These are phyloP conservation scores for Gasterosteus aculeatus DNA, from an alignment of 2,113 vertebrate genomes.

Conservation along the genomic window DNA sequence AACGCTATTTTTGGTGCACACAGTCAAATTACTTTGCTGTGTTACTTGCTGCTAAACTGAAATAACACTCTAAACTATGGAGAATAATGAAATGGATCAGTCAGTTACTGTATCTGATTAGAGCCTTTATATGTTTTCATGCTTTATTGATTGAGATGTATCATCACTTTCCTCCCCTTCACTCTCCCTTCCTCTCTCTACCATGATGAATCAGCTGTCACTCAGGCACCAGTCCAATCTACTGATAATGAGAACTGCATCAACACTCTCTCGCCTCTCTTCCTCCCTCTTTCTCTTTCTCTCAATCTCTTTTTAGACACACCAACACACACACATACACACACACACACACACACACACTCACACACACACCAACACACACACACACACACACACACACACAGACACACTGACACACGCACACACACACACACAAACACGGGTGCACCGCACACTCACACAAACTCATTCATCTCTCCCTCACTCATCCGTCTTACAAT, in stretches of 20 bases:
- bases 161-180: slow-evolving; percentile 64
- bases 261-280: slow-evolving; percentile 78
- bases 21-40: too few species aligned
- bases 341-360: slow-evolving; percentile 22
- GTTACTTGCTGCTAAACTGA: too few species aligned
- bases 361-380: not conserved
- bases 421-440: slow-evolving; percentile 13
- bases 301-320: slow-evolving; percentile 47
- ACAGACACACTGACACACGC: not conserved
- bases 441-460: slow-evolving; percentile 43
- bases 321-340: slow-evolving; percentile 16
- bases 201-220: slow-evolving; percentile 96
- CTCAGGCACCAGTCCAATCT: slow-evolving; percentile 91
- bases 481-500: slow-evolving; percentile 73
- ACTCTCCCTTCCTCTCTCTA: slow-evolving; percentile 82
- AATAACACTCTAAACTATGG: too few species aligned
- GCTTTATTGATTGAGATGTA: too few species aligned
- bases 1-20: slow-evolving; percentile 59
- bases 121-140: slow-evolving; percentile 37
- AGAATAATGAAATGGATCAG: too few species aligned
- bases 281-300: slow-evolving; percentile 62
- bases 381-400: slow-evolving; percentile 10
- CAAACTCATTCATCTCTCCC: slow-evolving; percentile 66
- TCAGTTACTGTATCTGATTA: too few species aligned
- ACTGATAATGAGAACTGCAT: slow-evolving; percentile 95